Evolutionary conservation across 2,113 vertebrate genomes (phyloP), one percentile per base, ranked within the genome.

Genomic region (Ageneiosus marmoratus): DNA sequence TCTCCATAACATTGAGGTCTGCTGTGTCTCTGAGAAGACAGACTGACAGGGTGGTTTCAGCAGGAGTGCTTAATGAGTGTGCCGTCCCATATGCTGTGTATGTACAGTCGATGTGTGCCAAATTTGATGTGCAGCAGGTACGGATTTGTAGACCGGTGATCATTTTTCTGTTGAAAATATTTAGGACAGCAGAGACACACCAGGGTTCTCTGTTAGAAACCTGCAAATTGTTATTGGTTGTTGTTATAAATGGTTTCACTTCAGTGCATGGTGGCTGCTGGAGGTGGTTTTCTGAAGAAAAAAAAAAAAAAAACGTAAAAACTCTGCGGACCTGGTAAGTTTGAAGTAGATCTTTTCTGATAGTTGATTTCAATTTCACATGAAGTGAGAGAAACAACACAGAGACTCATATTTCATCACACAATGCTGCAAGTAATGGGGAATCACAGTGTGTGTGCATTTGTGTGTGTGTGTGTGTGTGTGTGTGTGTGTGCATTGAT

Each of bases 401-500:
- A 44, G 24, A 78, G 55, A 60, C 51, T 78, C 76, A 44, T 60
- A 78, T 78, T 60, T 78, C 55, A 78, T 44, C 55, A 44, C 22
- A 78, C 53, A 8, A 20, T n/a, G 34, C 75, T 77, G 55, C 11
- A 22, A 10, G 53, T 77, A 58, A 58, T 60, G 12, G 53, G 27
- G 75, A 60, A 5, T 24, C 29, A 56, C 29, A 24, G 10, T 7
- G 10, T 53, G 75, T 41, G 34, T 77, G 51, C 55, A n/a, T 75
- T 20, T 77, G 51, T 56, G 74, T 55, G 18, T 56, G 75, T 58
- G 34, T 56, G 74, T 55, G 73, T 41, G 13, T 60, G 34, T 27
- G n/a, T 22, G 8, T 46, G 29, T 24, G 32, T 11, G 24, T 53
- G 48, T 5, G 7, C 37, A 41, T 41, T 41, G 37, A 41, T 50